A percentile compares a stretch with the other conserved stretches of the same genome.
phyloP scores from a whole-genome alignment of 2,797 vertebrate species.

The Girardinus metallicus region DNA sequence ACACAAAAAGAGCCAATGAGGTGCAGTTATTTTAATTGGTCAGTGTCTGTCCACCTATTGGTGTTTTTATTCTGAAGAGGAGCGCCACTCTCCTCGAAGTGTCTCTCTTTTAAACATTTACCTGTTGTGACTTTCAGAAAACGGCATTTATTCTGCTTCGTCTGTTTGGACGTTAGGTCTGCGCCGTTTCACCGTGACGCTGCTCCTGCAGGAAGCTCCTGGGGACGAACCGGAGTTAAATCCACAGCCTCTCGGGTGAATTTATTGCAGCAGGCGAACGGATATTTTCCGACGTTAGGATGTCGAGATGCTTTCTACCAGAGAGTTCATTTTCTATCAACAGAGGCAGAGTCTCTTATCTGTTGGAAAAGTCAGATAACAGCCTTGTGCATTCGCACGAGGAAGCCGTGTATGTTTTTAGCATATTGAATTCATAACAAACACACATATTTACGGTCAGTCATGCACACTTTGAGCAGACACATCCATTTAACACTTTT shows the following conservation, averaged over 20 bases:
- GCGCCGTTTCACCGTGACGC: neutral
- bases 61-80: neutral
- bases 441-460: constrained; percentile 29
- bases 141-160: neutral
- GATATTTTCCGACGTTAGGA: constrained; percentile 1
- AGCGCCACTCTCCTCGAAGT: neutral
- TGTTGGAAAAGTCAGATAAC: constrained; percentile 16
- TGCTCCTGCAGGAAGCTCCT: neutral
- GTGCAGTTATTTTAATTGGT: constrained; percentile 8
- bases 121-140: constrained; percentile 10
- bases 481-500: constrained; percentile 44
- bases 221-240: neutral
- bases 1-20: constrained; percentile 3
- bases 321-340: constrained; percentile 16
- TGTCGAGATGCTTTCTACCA: constrained; percentile 22
- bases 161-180: neutral
- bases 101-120: constrained; percentile 4
- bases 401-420: constrained; percentile 19
- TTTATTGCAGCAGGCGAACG: neutral
- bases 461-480: constrained; percentile 38
- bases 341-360: constrained; percentile 11
- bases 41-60: neutral
- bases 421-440: constrained; percentile 29
- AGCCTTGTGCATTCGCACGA: constrained; percentile 8
- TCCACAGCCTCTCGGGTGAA: neutral